These are phyloP conservation scores for Schizopygopsis pylzovi DNA, from an alignment of 2,797 vertebrate species.

Conservation along the genomic window DNA sequence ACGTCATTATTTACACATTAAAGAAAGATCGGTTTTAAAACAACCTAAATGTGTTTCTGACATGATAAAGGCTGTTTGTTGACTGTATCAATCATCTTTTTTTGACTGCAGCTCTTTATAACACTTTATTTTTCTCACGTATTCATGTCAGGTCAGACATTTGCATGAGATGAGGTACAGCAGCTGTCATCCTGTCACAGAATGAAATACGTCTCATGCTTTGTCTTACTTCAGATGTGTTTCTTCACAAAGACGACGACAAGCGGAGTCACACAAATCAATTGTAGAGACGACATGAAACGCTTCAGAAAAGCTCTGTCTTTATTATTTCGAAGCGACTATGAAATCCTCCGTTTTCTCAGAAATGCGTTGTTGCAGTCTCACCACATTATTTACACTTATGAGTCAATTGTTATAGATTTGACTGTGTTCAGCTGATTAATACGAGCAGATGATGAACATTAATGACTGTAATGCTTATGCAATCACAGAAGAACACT, in stretches of 20 bases:
- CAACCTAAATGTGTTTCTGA: not conserved
- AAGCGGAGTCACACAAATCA: not conserved
- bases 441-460: not conserved
- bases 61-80: not conserved
- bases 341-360: not conserved
- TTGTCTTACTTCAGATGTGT: slow-evolving; percentile 8
- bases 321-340: not conserved
- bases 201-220: slow-evolving; percentile 13
- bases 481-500: not conserved
- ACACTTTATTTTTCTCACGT: not conserved
- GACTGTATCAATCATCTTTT: slow-evolving; percentile 2
- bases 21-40: not conserved
- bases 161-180: slow-evolving; percentile 36
- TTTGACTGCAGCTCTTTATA: not conserved
- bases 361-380: not conserved
- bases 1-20: not conserved
- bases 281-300: not conserved
- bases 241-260: not conserved
- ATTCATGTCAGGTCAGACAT: slow-evolving; percentile 8
- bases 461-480: not conserved
- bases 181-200: slow-evolving; percentile 28
- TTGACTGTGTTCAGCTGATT: not conserved
- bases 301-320: not conserved
- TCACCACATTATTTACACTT: not conserved
- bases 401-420: not conserved